Evolutionary conservation across 2,113 vertebrate genomes (phyloP), one percentile per base, ranked within the genome.

Genomic region (Mastomys coucha): DNA sequence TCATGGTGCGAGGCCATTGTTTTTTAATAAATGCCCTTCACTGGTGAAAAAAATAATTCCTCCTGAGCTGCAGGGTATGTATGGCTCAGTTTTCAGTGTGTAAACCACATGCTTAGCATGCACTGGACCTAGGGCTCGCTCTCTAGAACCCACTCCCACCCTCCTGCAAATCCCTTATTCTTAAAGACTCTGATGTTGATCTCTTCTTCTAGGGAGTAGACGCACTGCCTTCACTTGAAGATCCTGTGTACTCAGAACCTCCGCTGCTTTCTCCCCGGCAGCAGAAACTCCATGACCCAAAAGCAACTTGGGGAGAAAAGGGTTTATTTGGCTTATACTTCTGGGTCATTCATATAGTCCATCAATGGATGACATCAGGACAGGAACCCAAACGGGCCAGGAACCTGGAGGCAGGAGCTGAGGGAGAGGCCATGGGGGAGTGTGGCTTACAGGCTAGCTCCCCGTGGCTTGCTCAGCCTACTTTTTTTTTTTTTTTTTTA

Each of bases 391-490:
- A 42, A 60, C n/a, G 26, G 56, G 20, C 7, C 81, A 42, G 53
- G n/a, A 39, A 5, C 81, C n/a, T 17, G n/a, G 24, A 84, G 24
- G n/a, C 56, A 84, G 56, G 80, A 5, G n/a, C n/a, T 42, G 56
- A 42, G 3, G 51, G 13, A 63, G 81, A 84, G 12, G 12, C 11
- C 53, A 60, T 26, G 36, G 53, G 28, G 24, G 58, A 1, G 3
- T 28, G 24, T 7, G 17, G 13, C n/a, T 84, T 10, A 82, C 58
- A 28, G 12, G 13, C 24, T 42, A 16, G 56, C 80, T 82, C 56
- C 12, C 22, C 12, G 3, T 0, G 22, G 36, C 36, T 39, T 28
- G n/a, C n/a, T n/a, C n/a, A n/a, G n/a, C n/a, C n/a, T n/a, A n/a
- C n/a, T n/a, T n/a, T n/a, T n/a, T n/a, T n/a, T n/a, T n/a, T n/a